phyloP scores from a whole-genome alignment of 2,113 vertebrate genomes.

The Otocyon megalotis region DNA sequence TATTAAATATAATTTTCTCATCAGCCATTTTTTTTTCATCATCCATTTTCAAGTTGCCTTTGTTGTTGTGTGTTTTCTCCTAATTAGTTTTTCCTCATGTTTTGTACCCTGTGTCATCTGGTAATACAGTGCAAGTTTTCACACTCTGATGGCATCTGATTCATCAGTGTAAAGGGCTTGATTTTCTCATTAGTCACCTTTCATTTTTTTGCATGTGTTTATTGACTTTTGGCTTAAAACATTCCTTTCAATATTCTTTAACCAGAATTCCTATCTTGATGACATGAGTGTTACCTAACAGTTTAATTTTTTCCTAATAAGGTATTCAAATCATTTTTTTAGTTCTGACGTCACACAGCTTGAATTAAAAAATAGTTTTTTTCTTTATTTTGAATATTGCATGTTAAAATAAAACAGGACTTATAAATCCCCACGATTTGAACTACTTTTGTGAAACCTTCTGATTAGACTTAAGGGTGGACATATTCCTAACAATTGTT shows the following conservation, averaged over 20 bases:
- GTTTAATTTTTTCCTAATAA: conserved; percentile 26
- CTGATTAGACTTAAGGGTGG: neutral
- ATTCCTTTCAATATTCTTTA: conserved; percentile 61
- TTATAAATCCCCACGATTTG: neutral
- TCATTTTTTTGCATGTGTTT: conserved; percentile 59
- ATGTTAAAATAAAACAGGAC: neutral
- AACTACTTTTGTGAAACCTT: conserved; percentile 21
- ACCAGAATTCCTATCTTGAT: conserved; percentile 60
- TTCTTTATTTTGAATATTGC: neutral
- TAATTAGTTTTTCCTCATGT: conserved; percentile 67
- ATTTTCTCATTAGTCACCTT: conserved; percentile 75
- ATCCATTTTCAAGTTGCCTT: conserved; percentile 52
- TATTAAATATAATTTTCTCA: conserved; percentile 35
- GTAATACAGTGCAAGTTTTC: conserved; percentile 57
- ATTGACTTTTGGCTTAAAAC: conserved; percentile 69
- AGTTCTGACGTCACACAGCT: conserved; percentile 5
- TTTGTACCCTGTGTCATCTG: conserved; percentile 43
- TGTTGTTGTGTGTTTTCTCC: neutral
- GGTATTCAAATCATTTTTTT: conserved; percentile 49
- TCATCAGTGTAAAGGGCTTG: conserved; percentile 56
- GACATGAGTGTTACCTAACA: conserved; percentile 16
- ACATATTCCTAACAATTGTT: neutral
- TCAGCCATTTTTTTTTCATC: conserved; percentile 55
- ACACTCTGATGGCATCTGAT: conserved; percentile 50
- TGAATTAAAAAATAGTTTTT: neutral